A percentile compares a stretch with the other conserved stretches of the same genome.
These are phyloP conservation scores for Scaptomyza flava DNA, from an alignment of 2,888 invertebrate species.

Conservation along the genomic window DNA sequence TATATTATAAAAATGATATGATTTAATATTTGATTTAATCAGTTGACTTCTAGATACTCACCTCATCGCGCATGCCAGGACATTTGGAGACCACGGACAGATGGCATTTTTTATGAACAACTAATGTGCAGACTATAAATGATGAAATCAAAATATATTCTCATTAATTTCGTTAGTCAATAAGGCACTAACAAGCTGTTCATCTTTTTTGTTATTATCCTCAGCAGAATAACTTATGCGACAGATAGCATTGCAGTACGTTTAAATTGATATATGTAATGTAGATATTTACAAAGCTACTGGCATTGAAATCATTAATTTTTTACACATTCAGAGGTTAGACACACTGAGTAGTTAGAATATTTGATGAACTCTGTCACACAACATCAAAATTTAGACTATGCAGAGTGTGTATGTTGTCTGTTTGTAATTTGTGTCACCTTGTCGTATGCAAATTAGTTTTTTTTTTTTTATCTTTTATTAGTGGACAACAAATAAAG, in stretches of 20 bases:
- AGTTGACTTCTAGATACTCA: constrained; percentile 46
- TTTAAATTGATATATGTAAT: constrained; percentile 19
- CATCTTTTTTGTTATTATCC: constrained; percentile 12
- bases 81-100: constrained; percentile 98
- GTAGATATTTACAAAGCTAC: constrained; percentile 48
- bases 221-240: neutral
- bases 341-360: constrained; percentile 46
- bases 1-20: neutral
- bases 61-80: constrained; percentile 98
- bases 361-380: constrained; percentile 22
- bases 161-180: constrained; percentile 40
- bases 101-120: constrained; percentile 99
- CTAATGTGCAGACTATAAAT: constrained; percentile 97
- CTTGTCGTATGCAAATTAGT: constrained; percentile 39
- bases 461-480: constrained; percentile 15
- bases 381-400: constrained; percentile 23
- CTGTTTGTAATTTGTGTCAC: constrained; percentile 9
- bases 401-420: constrained; percentile 11
- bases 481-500: constrained; percentile 19
- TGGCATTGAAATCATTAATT: constrained; percentile 28
- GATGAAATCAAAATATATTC: constrained; percentile 48
- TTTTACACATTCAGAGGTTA: constrained; percentile 53
- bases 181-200: constrained; percentile 15
- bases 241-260: constrained; percentile 41
- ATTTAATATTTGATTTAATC: constrained; percentile 1